These are phyloP conservation scores for Phocides pigmalion DNA, from an alignment of 1,140 invertebrate genomes.

Conservation along the genomic window DNA sequence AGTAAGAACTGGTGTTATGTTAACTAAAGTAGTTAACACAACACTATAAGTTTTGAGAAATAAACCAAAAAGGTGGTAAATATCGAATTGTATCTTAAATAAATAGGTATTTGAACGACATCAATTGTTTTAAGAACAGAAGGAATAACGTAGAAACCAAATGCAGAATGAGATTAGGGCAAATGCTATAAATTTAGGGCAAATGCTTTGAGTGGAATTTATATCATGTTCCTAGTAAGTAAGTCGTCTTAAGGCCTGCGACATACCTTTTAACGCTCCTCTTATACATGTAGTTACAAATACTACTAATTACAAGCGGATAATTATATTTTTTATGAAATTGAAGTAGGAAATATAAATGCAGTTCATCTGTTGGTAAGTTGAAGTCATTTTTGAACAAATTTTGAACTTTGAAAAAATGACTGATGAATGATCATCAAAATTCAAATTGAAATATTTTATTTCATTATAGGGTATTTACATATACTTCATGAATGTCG, in stretches of 20 bases:
- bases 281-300: not conserved
- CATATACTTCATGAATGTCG: too few relatives aligned
- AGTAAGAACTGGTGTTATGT: too few relatives aligned
- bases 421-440: too few relatives aligned
- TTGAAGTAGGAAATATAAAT: too few relatives aligned
- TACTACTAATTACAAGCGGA: not conserved
- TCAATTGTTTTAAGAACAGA: not conserved
- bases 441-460: too few relatives aligned
- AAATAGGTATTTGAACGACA: not conserved
- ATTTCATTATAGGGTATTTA: too few relatives aligned
- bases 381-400: too few relatives aligned
- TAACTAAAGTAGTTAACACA: too few relatives aligned
- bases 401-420: too few relatives aligned
- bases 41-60: too few relatives aligned
- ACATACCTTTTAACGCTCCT: not conserved
- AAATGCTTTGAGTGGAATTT: constrained; percentile 20
- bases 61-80: not conserved
- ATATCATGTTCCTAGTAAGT: constrained; percentile 31
- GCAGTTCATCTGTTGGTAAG: too few relatives aligned
- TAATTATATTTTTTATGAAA: not conserved
- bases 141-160: not conserved
- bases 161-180: not conserved
- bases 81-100: not conserved
- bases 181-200: not conserved
- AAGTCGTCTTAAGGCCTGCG: constrained; percentile 5